phyloP scores from a whole-genome alignment of 2,888 invertebrate genomes.

The Emmelina monodactyla region DNA sequence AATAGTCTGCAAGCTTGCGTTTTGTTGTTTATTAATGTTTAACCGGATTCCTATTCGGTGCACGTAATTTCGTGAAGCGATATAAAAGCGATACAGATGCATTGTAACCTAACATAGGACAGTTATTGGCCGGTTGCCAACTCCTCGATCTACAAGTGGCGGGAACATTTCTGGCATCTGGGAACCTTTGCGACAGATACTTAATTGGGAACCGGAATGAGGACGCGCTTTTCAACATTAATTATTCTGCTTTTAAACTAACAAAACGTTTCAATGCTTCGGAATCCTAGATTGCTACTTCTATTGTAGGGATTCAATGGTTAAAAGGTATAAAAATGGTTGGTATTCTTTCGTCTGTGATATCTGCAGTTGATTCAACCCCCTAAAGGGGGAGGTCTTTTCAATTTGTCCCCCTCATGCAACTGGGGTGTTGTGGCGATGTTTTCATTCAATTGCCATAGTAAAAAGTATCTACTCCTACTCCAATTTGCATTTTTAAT shows the following conservation, averaged over 20 bases:
- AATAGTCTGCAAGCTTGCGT: too few relatives aligned
- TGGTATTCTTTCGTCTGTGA: constrained; percentile 13
- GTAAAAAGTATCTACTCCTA: constrained; percentile 19
- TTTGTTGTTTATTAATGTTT: too few relatives aligned
- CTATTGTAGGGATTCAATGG: not conserved
- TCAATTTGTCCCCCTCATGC: constrained; percentile 34
- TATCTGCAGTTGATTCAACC: constrained; percentile 21
- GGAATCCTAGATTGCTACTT: not conserved
- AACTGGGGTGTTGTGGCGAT: constrained; percentile 27
- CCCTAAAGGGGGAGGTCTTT: constrained; percentile 24
- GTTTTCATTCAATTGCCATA: constrained; percentile 35
- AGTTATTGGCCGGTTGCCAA: constrained; percentile 40
- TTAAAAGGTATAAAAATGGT: not conserved
- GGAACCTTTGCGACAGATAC: constrained; percentile 38
- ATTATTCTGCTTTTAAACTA: constrained; percentile 19
- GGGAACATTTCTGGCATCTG: constrained; percentile 26
- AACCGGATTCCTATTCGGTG: too few relatives aligned
- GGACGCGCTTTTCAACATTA: constrained; percentile 30
- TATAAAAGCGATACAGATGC: not conserved
- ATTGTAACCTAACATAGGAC: not conserved
- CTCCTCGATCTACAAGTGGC: constrained; percentile 51
- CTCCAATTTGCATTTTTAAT: constrained; percentile 26
- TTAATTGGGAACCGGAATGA: constrained; percentile 43
- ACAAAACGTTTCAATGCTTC: not conserved
- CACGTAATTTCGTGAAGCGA: too few relatives aligned